Percentiles rank a stretch among this genome's conserved stretches.
These are phyloP conservation scores for Lacanobia wlatinum DNA, from an alignment of 2,888 invertebrate genomes.

Conservation along the genomic window DNA sequence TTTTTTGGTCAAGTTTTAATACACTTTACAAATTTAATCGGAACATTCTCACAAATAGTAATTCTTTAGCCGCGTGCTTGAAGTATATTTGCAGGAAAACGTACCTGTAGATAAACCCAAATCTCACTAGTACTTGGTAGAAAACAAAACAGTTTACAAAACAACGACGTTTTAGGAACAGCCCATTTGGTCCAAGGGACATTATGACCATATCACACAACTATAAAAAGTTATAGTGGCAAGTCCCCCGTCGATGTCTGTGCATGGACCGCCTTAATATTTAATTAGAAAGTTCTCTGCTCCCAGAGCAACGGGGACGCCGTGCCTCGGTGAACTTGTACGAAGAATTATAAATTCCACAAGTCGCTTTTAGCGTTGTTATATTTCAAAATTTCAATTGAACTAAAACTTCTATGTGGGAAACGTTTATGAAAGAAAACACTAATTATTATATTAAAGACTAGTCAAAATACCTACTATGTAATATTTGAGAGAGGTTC, in stretches of 20 bases:
- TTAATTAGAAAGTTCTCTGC: slow-evolving; percentile 84
- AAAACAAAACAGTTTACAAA: slow-evolving; percentile 41
- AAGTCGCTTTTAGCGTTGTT: slow-evolving; percentile 74
- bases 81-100: slow-evolving; percentile 1
- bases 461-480: slow-evolving; percentile 37
- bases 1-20: slow-evolving; percentile 9
- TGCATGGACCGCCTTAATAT: slow-evolving; percentile 80
- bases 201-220: slow-evolving; percentile 63
- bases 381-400: slow-evolving; percentile 76
- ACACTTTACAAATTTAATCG: background rate
- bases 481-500: slow-evolving; percentile 28
- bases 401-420: slow-evolving; percentile 61
- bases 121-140: background rate
- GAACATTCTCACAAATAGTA: background rate
- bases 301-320: slow-evolving; percentile 67
- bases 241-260: slow-evolving; percentile 71
- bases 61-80: slow-evolving; percentile 6
- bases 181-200: slow-evolving; percentile 60
- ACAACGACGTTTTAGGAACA: slow-evolving; percentile 49
- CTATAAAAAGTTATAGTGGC: slow-evolving; percentile 68
- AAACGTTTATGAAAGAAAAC: slow-evolving; percentile 59
- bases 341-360: slow-evolving; percentile 81
- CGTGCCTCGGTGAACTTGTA: slow-evolving; percentile 75
- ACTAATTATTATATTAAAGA: slow-evolving; percentile 56
- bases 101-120: background rate